phyloP scores from a whole-genome alignment of 2,888 invertebrate genomes.

The Rotaria socialis region DNA sequence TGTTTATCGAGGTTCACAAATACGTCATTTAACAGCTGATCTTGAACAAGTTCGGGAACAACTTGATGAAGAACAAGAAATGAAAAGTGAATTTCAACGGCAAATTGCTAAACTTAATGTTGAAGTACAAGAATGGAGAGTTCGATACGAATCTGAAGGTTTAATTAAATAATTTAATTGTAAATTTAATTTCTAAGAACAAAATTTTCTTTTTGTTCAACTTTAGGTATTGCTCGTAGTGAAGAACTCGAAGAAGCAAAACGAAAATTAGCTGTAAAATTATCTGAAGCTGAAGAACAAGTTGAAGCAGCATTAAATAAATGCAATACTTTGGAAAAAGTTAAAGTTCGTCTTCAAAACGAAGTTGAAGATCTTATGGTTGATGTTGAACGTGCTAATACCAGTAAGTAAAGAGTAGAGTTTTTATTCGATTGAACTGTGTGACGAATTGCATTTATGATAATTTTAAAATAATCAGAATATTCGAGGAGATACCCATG shows the following conservation, averaged over 20 bases:
- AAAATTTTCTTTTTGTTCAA: too few species aligned
- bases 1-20: constrained; percentile 66
- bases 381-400: constrained; percentile 91
- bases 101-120: constrained; percentile 97
- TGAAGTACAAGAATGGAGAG: constrained; percentile 92
- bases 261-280: constrained; percentile 77
- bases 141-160: constrained; percentile 87
- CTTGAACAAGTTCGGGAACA: constrained; percentile 97
- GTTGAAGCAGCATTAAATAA: constrained; percentile 96
- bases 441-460: not conserved
- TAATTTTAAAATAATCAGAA: too few species aligned
- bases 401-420: constrained; percentile 67
- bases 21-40: constrained; percentile 97
- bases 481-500: too few species aligned
- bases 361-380: constrained; percentile 96
- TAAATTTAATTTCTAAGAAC: too few species aligned
- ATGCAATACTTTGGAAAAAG: constrained; percentile 92
- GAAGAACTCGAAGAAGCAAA: constrained; percentile 64
- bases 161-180: not conserved
- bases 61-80: constrained; percentile 97
- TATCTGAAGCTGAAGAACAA: constrained; percentile 92
- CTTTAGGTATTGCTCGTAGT: constrained; percentile 65
- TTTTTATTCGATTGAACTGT: not conserved
- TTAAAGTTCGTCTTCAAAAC: constrained; percentile 81
- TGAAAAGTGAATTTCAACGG: constrained; percentile 95